Evolutionary conservation across 1,140 invertebrate species (phyloP), one percentile per base, ranked within the genome.

Genomic region (Phymorhynchus buccinoides): DNA sequence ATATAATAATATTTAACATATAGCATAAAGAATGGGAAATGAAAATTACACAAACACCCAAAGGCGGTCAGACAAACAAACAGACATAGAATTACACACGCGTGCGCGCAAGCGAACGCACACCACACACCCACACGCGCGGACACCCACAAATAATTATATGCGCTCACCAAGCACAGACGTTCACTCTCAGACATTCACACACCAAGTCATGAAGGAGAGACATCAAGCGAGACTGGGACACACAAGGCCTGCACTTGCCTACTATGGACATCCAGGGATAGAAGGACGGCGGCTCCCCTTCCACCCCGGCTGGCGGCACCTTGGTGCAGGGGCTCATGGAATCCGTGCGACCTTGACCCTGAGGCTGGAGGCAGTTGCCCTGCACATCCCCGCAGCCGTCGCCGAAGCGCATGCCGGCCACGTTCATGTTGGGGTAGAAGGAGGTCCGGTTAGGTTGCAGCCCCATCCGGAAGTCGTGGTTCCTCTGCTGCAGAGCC

Each of bases 201-300:
- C n/a, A n/a, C n/a, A n/a, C n/a, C n/a, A n/a, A n/a, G n/a, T n/a
- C n/a, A 52, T 9, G 48, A 52, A 18, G 48, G 22, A 18, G 48
- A 52, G 48, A 18, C 12, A 18, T 9, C 6, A 48, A 18, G 18
- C 7, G 44, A 48, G 44, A 18, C 6, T 6, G 44, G 7, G 18
- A 18, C 48, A 52, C 12, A 52, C 12, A 52, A 52, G 48, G n/a
- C 2, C 22, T 62, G 48, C 86, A 91, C 91, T 90, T 75, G 90
- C 91, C 91, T 88, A 92, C 91, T 56, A 92, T 92, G 32, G 91
- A 92, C 91, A 92, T 92, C 91, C 91, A 92, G 9, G 91, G 91
- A 85, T 92, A 92, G 80, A 92, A 92, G 35, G 90, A 90, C 4
- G 90, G 90, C 22, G 89, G 87, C 32, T 89, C 89, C 1, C 86